A percentile compares a stretch with the other conserved stretches of the same genome.
Conservation (phyloP, 2,888 invertebrate genomes). For the Callyntrura sp. region DNA sequence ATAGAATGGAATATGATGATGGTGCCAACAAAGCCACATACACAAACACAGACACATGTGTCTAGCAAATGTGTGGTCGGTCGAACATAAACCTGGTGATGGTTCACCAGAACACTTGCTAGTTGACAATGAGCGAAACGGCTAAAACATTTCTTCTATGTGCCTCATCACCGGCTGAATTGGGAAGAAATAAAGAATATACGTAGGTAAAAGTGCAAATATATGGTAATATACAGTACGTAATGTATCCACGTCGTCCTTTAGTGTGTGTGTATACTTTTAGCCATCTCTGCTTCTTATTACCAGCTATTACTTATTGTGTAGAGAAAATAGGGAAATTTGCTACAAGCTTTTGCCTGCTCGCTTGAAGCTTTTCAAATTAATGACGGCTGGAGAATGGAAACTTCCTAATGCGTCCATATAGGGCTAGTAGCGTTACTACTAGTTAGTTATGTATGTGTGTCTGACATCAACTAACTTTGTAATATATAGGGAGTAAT, state of each 20-base stretch:
- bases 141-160: too few species aligned
- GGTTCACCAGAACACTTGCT: too few species aligned
- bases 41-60: too few species aligned
- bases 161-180: background rate
- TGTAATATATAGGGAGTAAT: conserved; percentile 14
- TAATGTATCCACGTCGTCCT: background rate
- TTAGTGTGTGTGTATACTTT: conserved; percentile 37
- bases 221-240: background rate
- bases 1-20: conserved; percentile 28
- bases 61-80: conserved; percentile 31
- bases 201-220: too few species aligned
- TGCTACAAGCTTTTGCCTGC: conserved; percentile 46
- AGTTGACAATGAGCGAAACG: too few species aligned
- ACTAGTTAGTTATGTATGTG: background rate
- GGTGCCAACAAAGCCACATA: conserved; percentile 53
- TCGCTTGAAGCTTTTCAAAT: conserved; percentile 61
- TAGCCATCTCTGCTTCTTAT: conserved; percentile 41
- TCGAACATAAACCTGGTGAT: conserved; percentile 35
- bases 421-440: too few species aligned
- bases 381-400: conserved; percentile 55
- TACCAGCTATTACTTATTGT: conserved; percentile 47
- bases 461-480: conserved; percentile 9
- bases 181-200: background rate
- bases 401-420: conserved; percentile 16
- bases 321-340: conserved; percentile 58